Evolutionary conservation across 2,888 invertebrate genomes (phyloP), one percentile per base, ranked within the genome.

Genomic region (Watsonalla binaria): DNA sequence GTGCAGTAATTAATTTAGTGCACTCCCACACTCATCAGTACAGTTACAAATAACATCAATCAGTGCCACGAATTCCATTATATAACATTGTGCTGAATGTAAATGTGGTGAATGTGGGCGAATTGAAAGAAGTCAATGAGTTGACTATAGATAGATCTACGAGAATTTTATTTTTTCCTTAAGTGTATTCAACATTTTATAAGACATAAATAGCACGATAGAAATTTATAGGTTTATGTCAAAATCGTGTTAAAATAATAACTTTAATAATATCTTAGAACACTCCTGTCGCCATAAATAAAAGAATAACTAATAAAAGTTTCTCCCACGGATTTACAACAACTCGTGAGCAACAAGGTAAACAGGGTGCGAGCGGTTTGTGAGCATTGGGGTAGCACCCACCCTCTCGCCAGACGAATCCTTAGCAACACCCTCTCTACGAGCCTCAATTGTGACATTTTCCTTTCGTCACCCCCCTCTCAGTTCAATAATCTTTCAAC

Each of bases 401-500:
- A 56, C 62, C 54, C 64, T 57, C 54, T 57, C 62, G 62, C 54
- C 54, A 46, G 55, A 61, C 61, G 55, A 62, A 61, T 63, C 59
- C 58, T 53, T 54, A 45, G 56, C 59, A 62, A 65, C 62, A 67
- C 59, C 56, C 59, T 58, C 54, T 61, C 65, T 62, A 63, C 67
- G 65, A 71, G 70, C 75, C 76, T 82, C 76, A 81, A 84, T 84
- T 79, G 82, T 82, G 82, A 84, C 83, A 83, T 85, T 87, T 85
- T 83, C 82, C 77, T 79, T 78, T 82, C 77, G 66, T 72, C 73
- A 65, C 74, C 72, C 70, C 24, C 74, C 76, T 78, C 65, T 65
- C 78, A 80, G 79, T 82, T 84, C 81, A 82, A 81, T 83, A 82
- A 80, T 82, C 78, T 77, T 76, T 76, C 64, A 72, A 74, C 70